phyloP scores from a whole-genome alignment of 2,888 invertebrate species.

The Rhamnusium bicolor region DNA sequence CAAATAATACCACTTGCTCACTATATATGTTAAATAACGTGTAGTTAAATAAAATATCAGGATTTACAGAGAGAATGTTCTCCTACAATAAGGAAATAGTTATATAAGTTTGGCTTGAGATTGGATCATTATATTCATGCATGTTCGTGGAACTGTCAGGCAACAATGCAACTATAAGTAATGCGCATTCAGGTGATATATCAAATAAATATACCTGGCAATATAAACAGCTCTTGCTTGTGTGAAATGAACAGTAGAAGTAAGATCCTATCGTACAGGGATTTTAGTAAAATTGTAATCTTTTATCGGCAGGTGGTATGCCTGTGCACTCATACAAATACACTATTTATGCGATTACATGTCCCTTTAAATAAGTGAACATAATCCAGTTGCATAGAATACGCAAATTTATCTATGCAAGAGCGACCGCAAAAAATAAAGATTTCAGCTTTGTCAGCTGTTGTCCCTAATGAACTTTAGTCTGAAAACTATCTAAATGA shows the following conservation, averaged over 20 bases:
- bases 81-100: not conserved
- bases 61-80: not conserved
- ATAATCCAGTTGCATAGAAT: not conserved
- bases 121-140: constrained; percentile 42
- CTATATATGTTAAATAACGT: too few species aligned
- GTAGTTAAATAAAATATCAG: not conserved
- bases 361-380: constrained; percentile 10
- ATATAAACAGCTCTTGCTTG: constrained; percentile 59
- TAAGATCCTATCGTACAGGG: constrained; percentile 60
- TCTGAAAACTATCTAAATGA: too few species aligned
- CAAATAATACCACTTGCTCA: not conserved
- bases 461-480: too few species aligned
- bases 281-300: constrained; percentile 62
- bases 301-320: constrained; percentile 65
- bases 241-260: constrained; percentile 62
- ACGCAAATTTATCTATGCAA: not conserved
- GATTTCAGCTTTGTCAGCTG: too few species aligned
- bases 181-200: constrained; percentile 62
- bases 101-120: constrained; percentile 17
- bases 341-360: constrained; percentile 29
- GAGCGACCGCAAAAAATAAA: not conserved
- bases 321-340: constrained; percentile 60
- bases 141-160: constrained; percentile 41
- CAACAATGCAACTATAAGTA: constrained; percentile 56
- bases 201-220: constrained; percentile 61